These are phyloP conservation scores for Branchipolynoe longqiensis DNA, from an alignment of 2,888 invertebrate genomes.

Conservation along the genomic window DNA sequence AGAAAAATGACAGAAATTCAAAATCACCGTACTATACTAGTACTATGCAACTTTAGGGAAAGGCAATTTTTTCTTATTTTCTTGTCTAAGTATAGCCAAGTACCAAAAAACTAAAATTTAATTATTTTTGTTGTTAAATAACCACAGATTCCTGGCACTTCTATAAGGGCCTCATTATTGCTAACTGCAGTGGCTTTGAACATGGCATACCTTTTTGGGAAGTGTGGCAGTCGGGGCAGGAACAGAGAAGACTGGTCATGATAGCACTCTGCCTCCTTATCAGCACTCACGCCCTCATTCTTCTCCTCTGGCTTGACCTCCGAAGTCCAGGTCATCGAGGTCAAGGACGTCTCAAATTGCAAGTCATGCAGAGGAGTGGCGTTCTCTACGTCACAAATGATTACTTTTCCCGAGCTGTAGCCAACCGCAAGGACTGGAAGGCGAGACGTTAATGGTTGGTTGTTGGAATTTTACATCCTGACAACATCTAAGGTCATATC, in stretches of 20 bases:
- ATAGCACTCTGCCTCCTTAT: slow-evolving; percentile 74
- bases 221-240: slow-evolving; percentile 83
- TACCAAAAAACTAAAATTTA: background rate
- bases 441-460: too few relatives aligned
- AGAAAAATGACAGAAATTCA: too few relatives aligned
- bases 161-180: too few relatives aligned
- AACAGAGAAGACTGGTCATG: slow-evolving; percentile 82
- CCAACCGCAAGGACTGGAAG: slow-evolving; percentile 84
- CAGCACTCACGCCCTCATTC: slow-evolving; percentile 65
- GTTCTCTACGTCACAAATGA: slow-evolving; percentile 92
- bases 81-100: background rate
- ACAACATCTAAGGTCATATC: too few relatives aligned
- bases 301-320: slow-evolving; percentile 80
- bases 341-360: slow-evolving; percentile 85
- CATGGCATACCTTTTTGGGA: slow-evolving; percentile 78
- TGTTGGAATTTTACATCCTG: too few relatives aligned
- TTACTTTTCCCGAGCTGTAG: slow-evolving; percentile 85
- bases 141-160: too few relatives aligned
- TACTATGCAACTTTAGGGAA: too few relatives aligned
- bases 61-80: background rate
- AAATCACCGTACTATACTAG: too few relatives aligned
- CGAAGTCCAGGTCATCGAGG: slow-evolving; percentile 89
- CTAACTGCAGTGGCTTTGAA: too few relatives aligned
- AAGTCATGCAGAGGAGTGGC: slow-evolving; percentile 88
- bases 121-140: background rate